phyloP scores from a whole-genome alignment of 2,888 invertebrate species.

The Allophyes oxyacanthae region DNA sequence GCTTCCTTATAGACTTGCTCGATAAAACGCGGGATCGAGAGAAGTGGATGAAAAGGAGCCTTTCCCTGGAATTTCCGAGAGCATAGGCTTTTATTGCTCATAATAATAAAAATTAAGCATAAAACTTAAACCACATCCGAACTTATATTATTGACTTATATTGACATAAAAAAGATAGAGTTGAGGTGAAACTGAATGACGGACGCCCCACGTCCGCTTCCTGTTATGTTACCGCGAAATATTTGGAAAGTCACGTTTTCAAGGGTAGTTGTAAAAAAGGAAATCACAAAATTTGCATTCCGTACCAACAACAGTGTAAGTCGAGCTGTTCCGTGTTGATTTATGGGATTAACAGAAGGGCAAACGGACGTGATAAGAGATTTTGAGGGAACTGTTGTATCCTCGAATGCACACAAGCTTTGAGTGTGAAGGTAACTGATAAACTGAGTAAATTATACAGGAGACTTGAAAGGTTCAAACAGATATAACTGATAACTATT shows the following conservation, averaged over 20 bases:
- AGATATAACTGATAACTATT: slow-evolving; percentile 10
- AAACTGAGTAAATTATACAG: slow-evolving; percentile 47
- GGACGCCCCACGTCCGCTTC: slow-evolving; percentile 59
- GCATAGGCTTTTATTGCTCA: too few species aligned
- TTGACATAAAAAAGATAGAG: slow-evolving; percentile 49
- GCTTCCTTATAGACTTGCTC: too few species aligned
- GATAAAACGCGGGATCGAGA: too few species aligned
- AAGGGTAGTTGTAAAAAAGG: slow-evolving; percentile 70
- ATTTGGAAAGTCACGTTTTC: slow-evolving; percentile 72
- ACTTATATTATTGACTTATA: slow-evolving; percentile 48
- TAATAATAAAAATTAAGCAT: slow-evolving; percentile 20
- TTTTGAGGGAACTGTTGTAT: slow-evolving; percentile 51
- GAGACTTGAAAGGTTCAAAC: slow-evolving; percentile 30
- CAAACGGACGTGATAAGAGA: slow-evolving; percentile 62
- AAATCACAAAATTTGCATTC: slow-evolving; percentile 67
- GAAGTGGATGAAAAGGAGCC: too few species aligned
- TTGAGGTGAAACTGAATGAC: slow-evolving; percentile 54
- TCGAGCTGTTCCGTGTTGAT: slow-evolving; percentile 70
- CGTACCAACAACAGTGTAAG: slow-evolving; percentile 18
- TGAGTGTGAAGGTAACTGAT: slow-evolving; percentile 52
- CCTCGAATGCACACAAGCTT: slow-evolving; percentile 33
- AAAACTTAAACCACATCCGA: slow-evolving; percentile 23
- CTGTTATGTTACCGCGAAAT: slow-evolving; percentile 57
- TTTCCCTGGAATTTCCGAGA: too few species aligned
- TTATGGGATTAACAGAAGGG: slow-evolving; percentile 71